Percentiles rank a stretch among this genome's conserved stretches.
Evolutionary conservation across 2,888 invertebrate species (phyloP).

Genomic region (Ectropis crepuscularia): DNA sequence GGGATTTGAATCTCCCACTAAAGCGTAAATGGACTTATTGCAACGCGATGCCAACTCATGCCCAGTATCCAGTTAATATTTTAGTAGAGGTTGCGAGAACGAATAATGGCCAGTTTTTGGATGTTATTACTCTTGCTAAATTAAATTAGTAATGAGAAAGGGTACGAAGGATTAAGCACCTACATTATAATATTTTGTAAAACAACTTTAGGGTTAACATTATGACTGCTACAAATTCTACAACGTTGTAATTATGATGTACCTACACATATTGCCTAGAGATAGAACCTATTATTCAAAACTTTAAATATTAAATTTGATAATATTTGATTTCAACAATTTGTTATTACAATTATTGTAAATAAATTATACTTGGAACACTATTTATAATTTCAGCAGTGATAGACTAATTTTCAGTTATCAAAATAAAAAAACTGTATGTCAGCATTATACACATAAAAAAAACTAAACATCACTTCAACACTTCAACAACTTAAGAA

Average conservation of each 20-base stretch:
- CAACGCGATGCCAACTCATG: constrained; percentile 54
- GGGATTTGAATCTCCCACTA: constrained; percentile 59
- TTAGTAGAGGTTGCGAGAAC: constrained; percentile 54
- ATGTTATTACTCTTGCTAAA: constrained; percentile 44
- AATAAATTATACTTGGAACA: no score
- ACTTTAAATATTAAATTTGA: no score
- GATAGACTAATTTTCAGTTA: no score
- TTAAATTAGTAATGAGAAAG: constrained; percentile 50
- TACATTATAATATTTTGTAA: constrained; percentile 23
- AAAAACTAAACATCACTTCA: neutral
- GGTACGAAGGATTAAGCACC: constrained; percentile 35
- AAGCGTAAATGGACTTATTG: constrained; percentile 66
- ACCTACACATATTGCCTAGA: neutral
- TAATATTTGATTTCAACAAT: no score
- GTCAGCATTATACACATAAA: no score
- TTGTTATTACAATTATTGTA: no score
- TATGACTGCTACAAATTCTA: constrained; percentile 3
- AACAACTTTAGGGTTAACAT: constrained; percentile 17
- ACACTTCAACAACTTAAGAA: neutral
- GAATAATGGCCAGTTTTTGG: constrained; percentile 54
- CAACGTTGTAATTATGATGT: neutral
- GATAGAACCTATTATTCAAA: no score
- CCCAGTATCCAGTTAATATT: constrained; percentile 52
- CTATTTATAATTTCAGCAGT: no score
- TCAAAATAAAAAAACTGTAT: no score